Evolutionary conservation across 2,888 invertebrate genomes (phyloP).

Genomic region (Sabellastarte sp.): DNA sequence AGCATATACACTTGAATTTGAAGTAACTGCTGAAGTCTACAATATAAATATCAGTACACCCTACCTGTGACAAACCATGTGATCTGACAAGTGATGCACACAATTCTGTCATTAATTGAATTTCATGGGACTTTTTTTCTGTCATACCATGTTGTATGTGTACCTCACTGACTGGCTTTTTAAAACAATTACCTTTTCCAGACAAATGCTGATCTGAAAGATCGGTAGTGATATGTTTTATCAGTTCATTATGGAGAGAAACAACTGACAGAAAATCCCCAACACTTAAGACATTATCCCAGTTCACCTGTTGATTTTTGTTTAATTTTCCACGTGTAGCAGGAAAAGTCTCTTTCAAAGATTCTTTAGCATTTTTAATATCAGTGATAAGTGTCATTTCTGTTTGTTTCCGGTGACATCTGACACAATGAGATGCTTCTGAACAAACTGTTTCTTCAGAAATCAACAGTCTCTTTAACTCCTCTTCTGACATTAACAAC

Average conservation of each 20-base stretch:
- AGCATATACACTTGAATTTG: no score
- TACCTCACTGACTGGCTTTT: background rate
- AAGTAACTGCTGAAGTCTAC: no score
- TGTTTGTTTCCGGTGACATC: background rate
- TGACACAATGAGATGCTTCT: background rate
- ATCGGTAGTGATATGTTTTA: background rate
- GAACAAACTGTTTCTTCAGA: background rate
- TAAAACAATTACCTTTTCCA: background rate
- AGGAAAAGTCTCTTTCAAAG: background rate
- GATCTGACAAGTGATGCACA: constrained; percentile 23
- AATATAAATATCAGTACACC: no score
- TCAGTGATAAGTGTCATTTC: background rate
- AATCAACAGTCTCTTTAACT: background rate
- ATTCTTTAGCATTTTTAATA: background rate
- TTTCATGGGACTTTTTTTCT: constrained; percentile 52
- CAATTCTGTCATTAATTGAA: constrained; percentile 43
- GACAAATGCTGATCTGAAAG: no score
- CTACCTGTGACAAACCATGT: no score
- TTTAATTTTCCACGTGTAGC: background rate
- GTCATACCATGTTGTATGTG: constrained; percentile 43
- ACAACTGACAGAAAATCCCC: background rate
- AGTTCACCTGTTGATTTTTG: background rate
- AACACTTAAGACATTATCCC: constrained; percentile 6
- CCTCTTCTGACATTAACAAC: constrained; percentile 5
- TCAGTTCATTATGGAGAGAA: background rate